A percentile compares a stretch with the other conserved stretches of the same genome.
These are phyloP conservation scores for Ephestia elutella DNA, from an alignment of 1,140 invertebrate species.

Conservation along the genomic window DNA sequence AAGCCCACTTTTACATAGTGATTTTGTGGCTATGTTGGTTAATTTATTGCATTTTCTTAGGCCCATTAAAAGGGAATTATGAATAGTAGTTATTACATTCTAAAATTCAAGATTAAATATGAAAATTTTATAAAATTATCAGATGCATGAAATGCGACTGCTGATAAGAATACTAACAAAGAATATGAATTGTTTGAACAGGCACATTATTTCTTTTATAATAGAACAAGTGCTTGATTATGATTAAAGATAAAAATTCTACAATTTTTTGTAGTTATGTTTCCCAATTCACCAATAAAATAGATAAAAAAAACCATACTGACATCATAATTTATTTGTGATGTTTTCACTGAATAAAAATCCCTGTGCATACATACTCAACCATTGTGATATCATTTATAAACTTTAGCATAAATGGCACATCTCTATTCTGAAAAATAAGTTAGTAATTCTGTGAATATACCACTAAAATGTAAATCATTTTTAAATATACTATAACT, in stretches of 20 bases:
- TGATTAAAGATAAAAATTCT: no score
- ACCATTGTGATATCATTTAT: slow-evolving; percentile 1
- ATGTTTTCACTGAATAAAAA: neutral
- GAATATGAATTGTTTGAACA: no score
- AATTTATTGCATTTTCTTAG: slow-evolving; percentile 17
- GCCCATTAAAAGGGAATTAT: slow-evolving; percentile 5
- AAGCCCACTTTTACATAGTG: neutral
- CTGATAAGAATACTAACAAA: no score
- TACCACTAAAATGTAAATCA: slow-evolving; percentile 15
- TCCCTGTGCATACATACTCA: neutral
- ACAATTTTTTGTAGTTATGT: no score
- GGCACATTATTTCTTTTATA: no score
- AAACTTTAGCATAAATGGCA: slow-evolving; percentile 23
- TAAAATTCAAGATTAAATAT: neutral
- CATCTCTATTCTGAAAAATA: slow-evolving; percentile 22
- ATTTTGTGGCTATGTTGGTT: slow-evolving; percentile 22
- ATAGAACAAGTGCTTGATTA: no score
- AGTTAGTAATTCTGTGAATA: slow-evolving; percentile 20
- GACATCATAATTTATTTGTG: neutral
- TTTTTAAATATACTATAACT: slow-evolving; percentile 35
- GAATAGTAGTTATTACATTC: neutral
- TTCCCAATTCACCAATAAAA: no score
- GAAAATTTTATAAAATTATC: neutral
- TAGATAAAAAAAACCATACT: neutral
- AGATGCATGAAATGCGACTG: no score